Conservation (phyloP, 1,140 invertebrate genomes). For the Holcopasites calliopsidis region DNA sequence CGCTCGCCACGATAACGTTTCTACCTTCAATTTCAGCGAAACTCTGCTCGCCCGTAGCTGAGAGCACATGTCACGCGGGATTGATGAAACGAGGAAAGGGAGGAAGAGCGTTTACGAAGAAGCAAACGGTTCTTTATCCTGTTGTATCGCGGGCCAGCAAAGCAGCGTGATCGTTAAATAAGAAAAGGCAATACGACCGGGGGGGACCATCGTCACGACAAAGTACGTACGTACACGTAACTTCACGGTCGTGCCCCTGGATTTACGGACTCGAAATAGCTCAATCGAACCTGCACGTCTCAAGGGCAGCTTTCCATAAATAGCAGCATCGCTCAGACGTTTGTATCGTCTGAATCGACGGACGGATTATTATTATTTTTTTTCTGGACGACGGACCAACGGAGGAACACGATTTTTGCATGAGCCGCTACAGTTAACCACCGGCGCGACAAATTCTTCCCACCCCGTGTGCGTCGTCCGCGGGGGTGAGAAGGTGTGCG, state of each 20-base stretch:
- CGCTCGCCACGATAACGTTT: background rate
- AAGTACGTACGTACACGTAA: slow-evolving; percentile 36
- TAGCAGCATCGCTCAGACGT: slow-evolving; percentile 1
- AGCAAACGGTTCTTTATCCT: no score
- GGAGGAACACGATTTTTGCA: background rate
- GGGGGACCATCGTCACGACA: background rate
- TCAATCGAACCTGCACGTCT: slow-evolving; percentile 18
- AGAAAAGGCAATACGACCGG: background rate
- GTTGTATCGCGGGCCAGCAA: no score
- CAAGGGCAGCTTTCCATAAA: slow-evolving; percentile 25
- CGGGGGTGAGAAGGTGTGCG: slow-evolving; percentile 9
- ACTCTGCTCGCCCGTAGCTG: no score
- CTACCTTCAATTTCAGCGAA: background rate
- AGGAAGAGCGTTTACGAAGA: no score
- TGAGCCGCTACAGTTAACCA: slow-evolving; percentile 3
- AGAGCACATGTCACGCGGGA: no score
- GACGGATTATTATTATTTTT: background rate
- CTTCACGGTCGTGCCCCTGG: slow-evolving; percentile 8
- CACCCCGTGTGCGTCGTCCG: background rate
- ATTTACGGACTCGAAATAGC: slow-evolving; percentile 30
- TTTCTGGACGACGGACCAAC: background rate
- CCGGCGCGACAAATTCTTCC: slow-evolving; percentile 7
- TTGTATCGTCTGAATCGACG: background rate
- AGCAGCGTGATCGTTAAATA: no score
- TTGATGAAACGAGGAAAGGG: no score